Conservation (phyloP, 2,888 invertebrate genomes). For the Thymelicus acteon region DNA sequence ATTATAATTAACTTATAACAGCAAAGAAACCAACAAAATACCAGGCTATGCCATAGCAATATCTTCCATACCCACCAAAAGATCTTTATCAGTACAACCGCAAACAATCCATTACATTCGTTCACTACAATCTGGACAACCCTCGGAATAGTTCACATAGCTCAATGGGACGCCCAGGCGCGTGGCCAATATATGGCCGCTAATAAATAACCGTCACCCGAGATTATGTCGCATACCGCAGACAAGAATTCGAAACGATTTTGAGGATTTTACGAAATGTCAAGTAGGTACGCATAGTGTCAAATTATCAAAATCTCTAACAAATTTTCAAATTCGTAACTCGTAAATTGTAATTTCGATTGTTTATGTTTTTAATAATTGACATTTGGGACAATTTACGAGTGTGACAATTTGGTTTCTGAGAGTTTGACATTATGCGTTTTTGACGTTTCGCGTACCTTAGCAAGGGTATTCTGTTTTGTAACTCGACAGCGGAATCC, state of each 20-base stretch:
- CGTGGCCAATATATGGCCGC: conserved; percentile 20
- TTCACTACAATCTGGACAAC: conserved; percentile 21
- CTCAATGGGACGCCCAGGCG: conserved; percentile 25
- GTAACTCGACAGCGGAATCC: too few relatives aligned
- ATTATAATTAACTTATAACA: too few relatives aligned
- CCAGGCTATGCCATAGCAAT: conserved; percentile 1
- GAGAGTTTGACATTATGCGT: too few relatives aligned
- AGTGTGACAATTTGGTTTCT: too few relatives aligned
- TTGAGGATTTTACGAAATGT: neutral
- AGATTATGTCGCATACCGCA: conserved; percentile 6
- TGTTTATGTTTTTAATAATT: too few relatives aligned
- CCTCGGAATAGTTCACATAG: conserved; percentile 17
- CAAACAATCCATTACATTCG: conserved; percentile 15
- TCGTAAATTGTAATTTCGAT: too few relatives aligned
- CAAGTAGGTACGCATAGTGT: too few relatives aligned
- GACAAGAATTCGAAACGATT: conserved; percentile 4
- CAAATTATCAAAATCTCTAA: too few relatives aligned
- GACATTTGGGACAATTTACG: too few relatives aligned
- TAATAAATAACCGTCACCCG: conserved; percentile 8
- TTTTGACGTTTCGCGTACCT: too few relatives aligned
- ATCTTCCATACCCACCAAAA: neutral
- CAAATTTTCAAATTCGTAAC: too few relatives aligned
- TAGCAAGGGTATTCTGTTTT: too few relatives aligned
- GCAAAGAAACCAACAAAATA: neutral
- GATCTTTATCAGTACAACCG: conserved; percentile 7